Base-by-base conservation (phyloP, 2,113 vertebrate genomes). In the Leptobrachium leishanense region DNA sequence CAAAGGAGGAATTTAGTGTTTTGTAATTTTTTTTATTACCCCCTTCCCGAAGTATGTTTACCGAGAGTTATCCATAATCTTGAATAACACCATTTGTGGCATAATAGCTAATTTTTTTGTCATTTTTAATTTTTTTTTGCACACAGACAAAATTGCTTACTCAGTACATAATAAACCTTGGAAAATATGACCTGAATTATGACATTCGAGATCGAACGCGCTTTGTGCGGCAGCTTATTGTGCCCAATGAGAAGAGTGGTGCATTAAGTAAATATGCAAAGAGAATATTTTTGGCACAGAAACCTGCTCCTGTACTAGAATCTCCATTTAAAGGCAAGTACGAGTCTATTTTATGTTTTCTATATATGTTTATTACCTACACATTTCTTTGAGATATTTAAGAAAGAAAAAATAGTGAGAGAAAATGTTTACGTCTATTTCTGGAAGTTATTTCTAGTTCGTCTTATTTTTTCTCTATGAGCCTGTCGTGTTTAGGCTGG, bases 161-260 rank as follows among this genome's bases (percentile, higher is more conserved):
- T 86, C 98, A 99, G 94, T 98, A 99, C 77, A 95, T 99, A 91
- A 94, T 99, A 88, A 99, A 98, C 90, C 94, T 99, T 81, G 93
- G 95, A 87, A 98, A 97, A 87, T 99, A 99, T 83, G 98, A 99
- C 94, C 97, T 96, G 91, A 99, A 93, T 95, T 99, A 99, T 70
- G 98, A 99, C 89, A 99, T 99, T 91, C 91, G 98, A 90, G 98
- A 99, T 92, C 95, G 97, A 84, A 98, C 98, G 43, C 95, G 98
- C 88, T 99, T 99, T 91, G 97, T 99, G 86, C 93, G 96, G 78
- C 97, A 99, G 92, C 96, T 99, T 88, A 99, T 99, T 80, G 97
- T 99, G 89, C 98, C 97, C 79, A 96, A 90, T 81, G 96, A 98
- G 89, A 97, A 96, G 90, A 96, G 94, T 85, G 95, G 96, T 66